These are phyloP conservation scores for Melanotaenia maccullochi DNA, from an alignment of 2,797 vertebrate genomes.

Conservation along the genomic window DNA sequence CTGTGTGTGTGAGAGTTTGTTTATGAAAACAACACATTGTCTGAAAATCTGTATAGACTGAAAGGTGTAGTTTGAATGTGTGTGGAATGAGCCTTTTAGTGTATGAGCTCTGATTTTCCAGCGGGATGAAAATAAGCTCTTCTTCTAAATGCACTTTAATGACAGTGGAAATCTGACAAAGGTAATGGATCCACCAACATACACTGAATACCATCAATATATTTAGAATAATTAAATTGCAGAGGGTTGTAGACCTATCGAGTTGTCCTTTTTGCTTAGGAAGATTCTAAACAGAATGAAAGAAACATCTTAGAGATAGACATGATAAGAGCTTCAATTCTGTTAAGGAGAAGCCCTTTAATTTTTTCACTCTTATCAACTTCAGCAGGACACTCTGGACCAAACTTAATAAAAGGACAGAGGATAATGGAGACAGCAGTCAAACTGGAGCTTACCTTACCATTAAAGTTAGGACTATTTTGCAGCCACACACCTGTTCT, in stretches of 20 bases:
- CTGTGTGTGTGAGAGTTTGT: background rate
- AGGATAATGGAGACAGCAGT: background rate
- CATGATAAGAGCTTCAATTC: background rate
- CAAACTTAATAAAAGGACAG: background rate
- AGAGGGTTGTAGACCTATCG: background rate
- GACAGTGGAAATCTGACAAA: too few species aligned
- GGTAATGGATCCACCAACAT: too few species aligned
- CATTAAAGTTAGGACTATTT: too few species aligned
- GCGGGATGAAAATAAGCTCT: too few species aligned
- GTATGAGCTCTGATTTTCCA: background rate
- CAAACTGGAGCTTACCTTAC: too few species aligned
- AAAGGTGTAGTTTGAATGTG: background rate
- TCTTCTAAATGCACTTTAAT: too few species aligned
- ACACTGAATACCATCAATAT: too few species aligned
- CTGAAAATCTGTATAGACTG: background rate
- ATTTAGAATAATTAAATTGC: background rate
- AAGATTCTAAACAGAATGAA: background rate
- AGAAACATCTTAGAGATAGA: background rate
- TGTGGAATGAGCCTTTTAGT: background rate
- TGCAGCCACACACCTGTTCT: background rate
- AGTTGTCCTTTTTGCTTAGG: background rate
- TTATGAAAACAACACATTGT: background rate
- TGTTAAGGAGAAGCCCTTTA: background rate
- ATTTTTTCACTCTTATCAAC: background rate
- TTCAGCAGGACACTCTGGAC: background rate